Conservation (phyloP, 2,888 invertebrate species). For the Lottia scabra region DNA sequence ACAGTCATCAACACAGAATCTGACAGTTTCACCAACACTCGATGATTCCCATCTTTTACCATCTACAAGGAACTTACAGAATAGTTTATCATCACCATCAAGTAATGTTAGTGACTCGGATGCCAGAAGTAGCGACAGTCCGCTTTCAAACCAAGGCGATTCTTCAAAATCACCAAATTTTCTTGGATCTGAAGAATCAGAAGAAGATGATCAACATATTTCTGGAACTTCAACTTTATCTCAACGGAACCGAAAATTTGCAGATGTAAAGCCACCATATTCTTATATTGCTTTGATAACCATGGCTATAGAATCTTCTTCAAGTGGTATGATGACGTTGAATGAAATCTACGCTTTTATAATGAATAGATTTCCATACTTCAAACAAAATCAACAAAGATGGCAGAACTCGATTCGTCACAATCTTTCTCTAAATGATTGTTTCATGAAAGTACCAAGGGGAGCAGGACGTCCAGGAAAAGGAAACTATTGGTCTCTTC, state of each 20-base stretch:
- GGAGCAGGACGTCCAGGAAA: conserved; percentile 66
- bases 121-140: conserved; percentile 1
- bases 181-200: background rate
- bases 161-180: conserved; percentile 2
- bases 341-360: conserved; percentile 90
- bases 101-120: background rate
- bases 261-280: conserved; percentile 97
- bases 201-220: background rate
- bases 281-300: conserved; percentile 99
- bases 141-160: background rate
- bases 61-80: background rate
- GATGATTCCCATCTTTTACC: background rate
- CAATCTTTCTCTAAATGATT: conserved; percentile 95
- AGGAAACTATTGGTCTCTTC: conserved; percentile 69
- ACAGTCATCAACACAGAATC: background rate
- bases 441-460: conserved; percentile 87
- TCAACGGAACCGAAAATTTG: conserved; percentile 63
- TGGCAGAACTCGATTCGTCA: conserved; percentile 78
- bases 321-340: conserved; percentile 93
- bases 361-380: conserved; percentile 89
- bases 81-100: background rate
- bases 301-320: conserved; percentile 99
- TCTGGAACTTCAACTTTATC: conserved; percentile 59
- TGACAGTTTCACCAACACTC: background rate
- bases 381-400: conserved; percentile 84